These are phyloP conservation scores for Ptychadena robeensis DNA, from an alignment of 2,797 vertebrate species.

Conservation along the genomic window DNA sequence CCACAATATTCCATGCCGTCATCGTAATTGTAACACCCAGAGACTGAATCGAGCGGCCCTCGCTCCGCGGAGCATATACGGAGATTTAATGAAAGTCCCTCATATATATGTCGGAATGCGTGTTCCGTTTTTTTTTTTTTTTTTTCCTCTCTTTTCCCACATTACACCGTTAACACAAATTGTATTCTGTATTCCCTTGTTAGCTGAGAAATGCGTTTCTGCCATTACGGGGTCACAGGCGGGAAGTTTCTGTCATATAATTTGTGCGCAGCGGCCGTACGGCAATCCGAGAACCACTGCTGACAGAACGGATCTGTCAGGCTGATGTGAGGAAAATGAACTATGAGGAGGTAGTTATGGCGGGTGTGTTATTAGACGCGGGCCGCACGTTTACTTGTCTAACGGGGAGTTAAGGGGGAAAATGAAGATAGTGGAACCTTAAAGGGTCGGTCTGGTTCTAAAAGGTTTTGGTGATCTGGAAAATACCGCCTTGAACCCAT, in stretches of 20 bases:
- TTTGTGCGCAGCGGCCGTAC: constrained; percentile 48
- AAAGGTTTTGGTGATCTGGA: too few relatives aligned
- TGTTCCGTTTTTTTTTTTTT: background rate
- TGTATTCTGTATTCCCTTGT: constrained; percentile 54
- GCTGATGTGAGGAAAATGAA: constrained; percentile 54
- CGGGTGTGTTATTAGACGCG: constrained; percentile 35
- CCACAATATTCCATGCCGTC: constrained; percentile 8
- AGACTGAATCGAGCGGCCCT: background rate
- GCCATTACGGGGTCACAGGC: constrained; percentile 50
- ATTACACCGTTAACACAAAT: constrained; percentile 50
- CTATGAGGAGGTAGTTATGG: constrained; percentile 47
- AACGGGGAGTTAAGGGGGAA: background rate
- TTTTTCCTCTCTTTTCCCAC: background rate
- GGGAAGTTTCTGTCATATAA: constrained; percentile 52
- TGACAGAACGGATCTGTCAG: constrained; percentile 50
- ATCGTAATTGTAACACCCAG: constrained; percentile 25
- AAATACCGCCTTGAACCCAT: too few relatives aligned
- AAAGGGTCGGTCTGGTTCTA: background rate
- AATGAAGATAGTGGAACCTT: constrained; percentile 2
- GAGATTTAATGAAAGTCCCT: constrained; percentile 18
- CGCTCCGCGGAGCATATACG: background rate
- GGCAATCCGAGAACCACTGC: constrained; percentile 43
- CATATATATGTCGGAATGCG: background rate
- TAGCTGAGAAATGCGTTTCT: constrained; percentile 54
- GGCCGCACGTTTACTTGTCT: background rate